Conservation (phyloP, 2,113 vertebrate species). For the Podarcis raffonei region DNA sequence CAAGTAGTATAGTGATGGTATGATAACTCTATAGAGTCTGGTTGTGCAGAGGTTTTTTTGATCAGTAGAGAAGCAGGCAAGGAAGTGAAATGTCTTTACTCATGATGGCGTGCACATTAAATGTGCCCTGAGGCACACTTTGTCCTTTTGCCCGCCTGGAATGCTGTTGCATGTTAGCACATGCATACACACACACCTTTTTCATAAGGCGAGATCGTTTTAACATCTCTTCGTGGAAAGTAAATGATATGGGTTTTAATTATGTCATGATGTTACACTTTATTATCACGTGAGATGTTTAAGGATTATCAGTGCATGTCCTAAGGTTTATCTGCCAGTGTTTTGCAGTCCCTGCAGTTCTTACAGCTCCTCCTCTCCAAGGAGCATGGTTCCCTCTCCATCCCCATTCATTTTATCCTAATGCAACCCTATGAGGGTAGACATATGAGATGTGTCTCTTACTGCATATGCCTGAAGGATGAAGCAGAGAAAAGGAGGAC, state of each 20-base stretch:
- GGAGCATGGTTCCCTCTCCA: not conserved
- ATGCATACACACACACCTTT: not conserved
- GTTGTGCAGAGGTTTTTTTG: not conserved
- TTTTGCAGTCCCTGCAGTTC: not conserved
- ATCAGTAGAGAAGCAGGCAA: not conserved
- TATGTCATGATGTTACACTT: not conserved
- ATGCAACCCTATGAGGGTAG: not conserved
- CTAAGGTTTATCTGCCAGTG: not conserved
- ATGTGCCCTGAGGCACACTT: not conserved
- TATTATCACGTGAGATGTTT: not conserved
- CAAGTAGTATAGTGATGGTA: not conserved
- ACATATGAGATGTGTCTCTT: not conserved
- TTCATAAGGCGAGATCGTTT: not conserved
- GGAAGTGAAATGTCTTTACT: not conserved
- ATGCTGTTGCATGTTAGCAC: not conserved
- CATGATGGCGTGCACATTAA: not conserved
- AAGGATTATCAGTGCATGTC: not conserved
- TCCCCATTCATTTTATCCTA: not conserved
- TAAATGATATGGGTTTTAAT: not conserved
- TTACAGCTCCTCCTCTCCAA: not conserved
- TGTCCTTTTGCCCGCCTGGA: slow-evolving; percentile 9
- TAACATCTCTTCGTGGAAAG: not conserved
- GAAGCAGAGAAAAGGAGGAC: not conserved
- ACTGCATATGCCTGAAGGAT: not conserved
- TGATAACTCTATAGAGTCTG: not conserved